Percentiles rank a stretch among this genome's conserved stretches.
Evolutionary conservation across 2,797 vertebrate genomes (phyloP).

Genomic region (Eutrigla gurnardus): DNA sequence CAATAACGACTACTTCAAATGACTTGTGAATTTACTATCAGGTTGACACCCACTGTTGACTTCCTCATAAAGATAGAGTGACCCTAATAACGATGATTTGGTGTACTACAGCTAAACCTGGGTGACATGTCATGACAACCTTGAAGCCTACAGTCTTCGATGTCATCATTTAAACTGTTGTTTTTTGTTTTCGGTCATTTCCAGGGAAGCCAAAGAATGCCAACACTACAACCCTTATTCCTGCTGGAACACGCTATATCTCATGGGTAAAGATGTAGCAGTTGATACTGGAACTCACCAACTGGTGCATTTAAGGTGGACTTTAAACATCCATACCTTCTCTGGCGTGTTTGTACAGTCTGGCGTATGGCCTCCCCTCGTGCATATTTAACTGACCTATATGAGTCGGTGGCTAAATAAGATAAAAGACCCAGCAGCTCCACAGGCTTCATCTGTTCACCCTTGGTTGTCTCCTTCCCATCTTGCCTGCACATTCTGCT

Average conservation of each 20-base stretch:
- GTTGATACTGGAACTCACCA: not conserved
- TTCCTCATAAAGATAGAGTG: not conserved
- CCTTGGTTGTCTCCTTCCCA: slow-evolving; percentile 81
- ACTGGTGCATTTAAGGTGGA: not conserved
- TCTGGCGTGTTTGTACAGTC: slow-evolving; percentile 1
- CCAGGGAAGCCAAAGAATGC: not conserved
- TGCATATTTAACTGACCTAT: slow-evolving; percentile 13
- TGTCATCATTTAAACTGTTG: not conserved
- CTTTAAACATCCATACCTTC: slow-evolving; percentile 3
- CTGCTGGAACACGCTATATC: not conserved
- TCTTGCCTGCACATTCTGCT: slow-evolving; percentile 83
- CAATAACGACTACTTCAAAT: not conserved
- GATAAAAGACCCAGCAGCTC: slow-evolving; percentile 44
- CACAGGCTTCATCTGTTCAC: slow-evolving; percentile 79
- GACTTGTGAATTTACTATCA: not conserved
- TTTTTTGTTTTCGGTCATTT: not conserved
- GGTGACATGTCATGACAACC: slow-evolving; percentile 6
- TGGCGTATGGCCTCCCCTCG: not conserved
- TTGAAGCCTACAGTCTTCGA: not conserved
- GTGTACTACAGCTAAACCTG: not conserved
- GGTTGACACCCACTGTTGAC: not conserved
- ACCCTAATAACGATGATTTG: not conserved
- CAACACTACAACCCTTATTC: not conserved
- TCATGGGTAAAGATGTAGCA: not conserved
- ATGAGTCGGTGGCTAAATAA: not conserved